phyloP scores from a whole-genome alignment of 2,797 vertebrate species.

The Hyperoplus lanceolatus region DNA sequence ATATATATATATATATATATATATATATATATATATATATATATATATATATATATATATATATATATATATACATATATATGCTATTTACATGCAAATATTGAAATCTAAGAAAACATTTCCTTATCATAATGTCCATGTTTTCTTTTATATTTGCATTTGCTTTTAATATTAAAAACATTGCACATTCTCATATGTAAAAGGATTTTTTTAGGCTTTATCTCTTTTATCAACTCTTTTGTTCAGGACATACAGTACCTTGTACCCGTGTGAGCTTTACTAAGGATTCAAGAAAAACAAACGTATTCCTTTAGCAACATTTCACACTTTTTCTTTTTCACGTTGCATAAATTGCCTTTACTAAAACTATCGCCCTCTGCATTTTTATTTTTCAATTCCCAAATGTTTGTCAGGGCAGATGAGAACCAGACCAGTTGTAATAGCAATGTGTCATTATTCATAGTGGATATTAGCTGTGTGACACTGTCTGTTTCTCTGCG shows the following conservation, averaged over 20 bases:
- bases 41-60: neutral
- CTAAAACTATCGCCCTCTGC: conserved; percentile 42
- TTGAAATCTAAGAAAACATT: neutral
- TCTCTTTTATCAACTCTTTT: conserved; percentile 12
- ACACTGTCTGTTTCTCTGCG: conserved; percentile 81
- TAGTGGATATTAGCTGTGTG: conserved; percentile 74
- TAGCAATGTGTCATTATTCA: conserved; percentile 75
- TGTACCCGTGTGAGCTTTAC: conserved; percentile 21
- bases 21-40: neutral
- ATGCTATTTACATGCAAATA: neutral
- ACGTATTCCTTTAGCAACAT: conserved; percentile 24
- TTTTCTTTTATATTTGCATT: neutral
- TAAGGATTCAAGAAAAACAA: conserved; percentile 45
- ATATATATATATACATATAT: neutral
- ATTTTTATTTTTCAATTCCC: conserved; percentile 70
- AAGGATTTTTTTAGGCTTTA: conserved; percentile 17
- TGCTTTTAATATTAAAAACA: neutral
- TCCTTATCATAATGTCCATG: neutral
- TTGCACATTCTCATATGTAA: conserved; percentile 18
- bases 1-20: neutral
- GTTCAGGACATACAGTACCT: neutral
- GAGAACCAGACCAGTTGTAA: conserved; percentile 66
- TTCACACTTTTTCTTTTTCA: conserved; percentile 2
- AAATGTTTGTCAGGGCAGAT: conserved; percentile 67
- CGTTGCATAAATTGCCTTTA: conserved; percentile 27